Evolutionary conservation across 2,113 vertebrate species (phyloP), one percentile per base, ranked within the genome.

Genomic region (Ageneiosus marmoratus): DNA sequence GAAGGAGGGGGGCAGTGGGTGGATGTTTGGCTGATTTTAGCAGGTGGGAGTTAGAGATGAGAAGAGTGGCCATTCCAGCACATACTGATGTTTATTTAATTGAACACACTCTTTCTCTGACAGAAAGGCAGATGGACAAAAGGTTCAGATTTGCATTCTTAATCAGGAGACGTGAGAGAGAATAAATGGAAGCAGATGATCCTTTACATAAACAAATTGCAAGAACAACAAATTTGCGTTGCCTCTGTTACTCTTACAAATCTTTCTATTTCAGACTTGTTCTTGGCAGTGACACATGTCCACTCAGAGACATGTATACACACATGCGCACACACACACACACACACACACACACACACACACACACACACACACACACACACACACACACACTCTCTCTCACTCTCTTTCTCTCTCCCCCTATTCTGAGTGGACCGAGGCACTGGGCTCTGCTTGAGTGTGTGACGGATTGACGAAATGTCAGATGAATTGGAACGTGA

Each of bases 91-190:
- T 86, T 87, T 86, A 73, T 87, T 88, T 88, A 89, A 88, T 84
- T 84, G 82, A 88, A 88, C 79, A 85, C 83, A 83, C 72, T 86
- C 74, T 70, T 81, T 79, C 63, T 22, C 70, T 72, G 87, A 87
- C 87, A 85, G 85, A 84, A 86, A 86, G 73, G 83, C 89, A 90
- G 87, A 89, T 88, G 88, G 83, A 86, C 85, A 82, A 85, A 87
- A 86, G 80, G 77, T 72, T 79, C 76, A 81, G 83, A 89, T 88
- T 89, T 86, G 82, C 88, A 88, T 88, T 87, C 80, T 84, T 89
- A 88, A 89, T 89, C 87, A 88, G 81, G 85, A 84, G 82, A 82
- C 86, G 82, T 85, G 86, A 72, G 78, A 11, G 15, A 80, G 86
- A 89, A 88, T 88, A 88, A 89, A 87, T 69, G 73, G 69, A 77